Base-by-base conservation (phyloP, 2,888 invertebrate genomes). In the Acanthosepion esculentum region DNA sequence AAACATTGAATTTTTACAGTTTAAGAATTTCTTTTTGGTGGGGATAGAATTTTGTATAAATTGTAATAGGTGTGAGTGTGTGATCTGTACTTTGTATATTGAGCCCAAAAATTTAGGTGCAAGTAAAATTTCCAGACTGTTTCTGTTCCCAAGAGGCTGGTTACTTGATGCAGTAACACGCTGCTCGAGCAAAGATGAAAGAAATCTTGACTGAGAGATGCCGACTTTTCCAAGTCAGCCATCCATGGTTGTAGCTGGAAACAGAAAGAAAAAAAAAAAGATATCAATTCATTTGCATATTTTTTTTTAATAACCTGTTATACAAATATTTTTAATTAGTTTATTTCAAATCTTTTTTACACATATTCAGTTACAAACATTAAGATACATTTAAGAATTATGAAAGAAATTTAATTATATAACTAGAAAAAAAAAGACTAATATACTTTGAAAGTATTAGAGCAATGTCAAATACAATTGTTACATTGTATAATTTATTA, bases 201-300 rank as follows among this genome's bases (percentile, higher is more conserved):
- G 59, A 59, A 59, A 59, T 59, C 59, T 92, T 93, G 93, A n/a
- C 53, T 93, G 50, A 53, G 50, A n/a, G 93, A 48, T 93, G 53
- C 53, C 53, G 48, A 93, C 93, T 93, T 48, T 20, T n/a, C 18
- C 48, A 48, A n/a, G 93, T 93, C 93, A 93, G 53, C 93, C 93
- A 93, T 93, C 93, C 48, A 93, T 53, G 23, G 50, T n/a, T 48
- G 50, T 53, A 93, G 53, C 93, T 93, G 48, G 12, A 50, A 50
- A 50, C 41, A 93, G 93, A 93, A 93, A 53, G 53, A 48, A 92
- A 48, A 91, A 92, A 50, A 29, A 12, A 26, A n/a, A n/a, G n/a
- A 15, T 12, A 12, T 92, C 23, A 92, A n/a, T 8, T n/a, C 12
- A 18, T 78, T 78, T 33, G 33, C 78, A 78, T 78, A 78, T n/a